Conservation (phyloP, 2,797 vertebrate genomes). For the Anabacerthia variegaticeps region DNA sequence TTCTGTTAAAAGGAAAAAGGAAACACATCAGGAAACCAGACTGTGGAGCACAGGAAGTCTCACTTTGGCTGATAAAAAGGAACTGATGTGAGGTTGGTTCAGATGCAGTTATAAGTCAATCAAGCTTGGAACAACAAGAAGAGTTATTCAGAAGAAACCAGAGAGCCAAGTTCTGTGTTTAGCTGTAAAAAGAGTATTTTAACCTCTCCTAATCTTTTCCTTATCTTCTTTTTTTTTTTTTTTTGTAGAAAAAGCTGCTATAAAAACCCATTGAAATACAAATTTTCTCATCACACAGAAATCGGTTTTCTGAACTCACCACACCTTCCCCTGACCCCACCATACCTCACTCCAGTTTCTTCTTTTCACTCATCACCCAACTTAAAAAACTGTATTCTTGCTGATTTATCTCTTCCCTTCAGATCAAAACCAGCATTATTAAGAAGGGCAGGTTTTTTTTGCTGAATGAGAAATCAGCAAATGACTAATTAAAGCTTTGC, state of each 20-base stretch:
- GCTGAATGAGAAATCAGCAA: conserved; percentile 26
- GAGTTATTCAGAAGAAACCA: conserved; percentile 67
- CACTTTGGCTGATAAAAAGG: conserved; percentile 88
- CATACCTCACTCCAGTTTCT: conserved; percentile 13
- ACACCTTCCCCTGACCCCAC: conserved; percentile 51
- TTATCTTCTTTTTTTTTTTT: conserved; percentile 44
- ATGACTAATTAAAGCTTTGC: conserved; percentile 47
- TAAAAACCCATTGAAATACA: neutral
- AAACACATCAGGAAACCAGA: conserved; percentile 97
- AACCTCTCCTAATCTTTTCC: conserved; percentile 39
- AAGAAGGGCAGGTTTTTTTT: neutral
- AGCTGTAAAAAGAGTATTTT: conserved; percentile 8
- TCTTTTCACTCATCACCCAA: conserved; percentile 36
- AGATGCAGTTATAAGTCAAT: conserved; percentile 87
- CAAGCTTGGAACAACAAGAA: conserved; percentile 80
- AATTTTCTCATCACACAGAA: neutral
- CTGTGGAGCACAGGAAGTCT: conserved; percentile 94
- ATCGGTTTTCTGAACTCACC: neutral
- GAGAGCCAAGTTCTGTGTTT: conserved; percentile 25
- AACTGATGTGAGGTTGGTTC: conserved; percentile 81
- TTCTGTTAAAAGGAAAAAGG: conserved; percentile 91
- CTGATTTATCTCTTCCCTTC: conserved; percentile 36
- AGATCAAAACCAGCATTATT: conserved; percentile 14
- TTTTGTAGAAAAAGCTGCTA: neutral
- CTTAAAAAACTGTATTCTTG: conserved; percentile 19